Evolutionary conservation across 2,113 vertebrate genomes (phyloP).

Genomic region (Phrynocephalus versicolor): DNA sequence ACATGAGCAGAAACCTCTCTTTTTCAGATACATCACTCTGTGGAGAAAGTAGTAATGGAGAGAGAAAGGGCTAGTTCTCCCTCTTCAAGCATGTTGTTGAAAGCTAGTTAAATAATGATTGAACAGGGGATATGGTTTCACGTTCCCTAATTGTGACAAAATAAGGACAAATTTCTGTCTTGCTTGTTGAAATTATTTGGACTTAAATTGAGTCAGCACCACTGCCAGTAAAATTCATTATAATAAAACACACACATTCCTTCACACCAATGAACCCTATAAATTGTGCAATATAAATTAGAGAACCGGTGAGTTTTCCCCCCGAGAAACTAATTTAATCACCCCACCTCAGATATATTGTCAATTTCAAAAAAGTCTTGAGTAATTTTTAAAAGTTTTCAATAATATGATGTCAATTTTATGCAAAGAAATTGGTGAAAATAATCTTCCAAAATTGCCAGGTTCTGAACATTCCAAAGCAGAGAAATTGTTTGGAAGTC

Average conservation of each 20-base stretch:
- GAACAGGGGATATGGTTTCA: too few species aligned
- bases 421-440: background rate
- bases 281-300: constrained; percentile 74
- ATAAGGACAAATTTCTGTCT: constrained; percentile 29
- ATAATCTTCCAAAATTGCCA: background rate
- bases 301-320: constrained; percentile 62
- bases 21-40: too few species aligned
- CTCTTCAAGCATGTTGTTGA: too few species aligned
- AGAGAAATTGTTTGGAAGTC: background rate
- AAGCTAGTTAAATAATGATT: too few species aligned
- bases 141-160: background rate
- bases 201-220: constrained; percentile 63
- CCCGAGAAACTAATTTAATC: constrained; percentile 74
- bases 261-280: constrained; percentile 65
- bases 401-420: background rate
- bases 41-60: too few species aligned
- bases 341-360: constrained; percentile 58
- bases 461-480: background rate
- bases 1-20: too few species aligned
- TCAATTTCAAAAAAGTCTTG: constrained; percentile 62
- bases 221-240: constrained; percentile 74
- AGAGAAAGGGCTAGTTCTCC: too few species aligned
- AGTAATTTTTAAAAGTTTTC: constrained; percentile 25
- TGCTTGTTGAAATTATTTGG: constrained; percentile 48
- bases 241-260: constrained; percentile 57